These are phyloP conservation scores for Drosophila parthenogenetica DNA, from an alignment of 2,888 invertebrate genomes.

Conservation along the genomic window DNA sequence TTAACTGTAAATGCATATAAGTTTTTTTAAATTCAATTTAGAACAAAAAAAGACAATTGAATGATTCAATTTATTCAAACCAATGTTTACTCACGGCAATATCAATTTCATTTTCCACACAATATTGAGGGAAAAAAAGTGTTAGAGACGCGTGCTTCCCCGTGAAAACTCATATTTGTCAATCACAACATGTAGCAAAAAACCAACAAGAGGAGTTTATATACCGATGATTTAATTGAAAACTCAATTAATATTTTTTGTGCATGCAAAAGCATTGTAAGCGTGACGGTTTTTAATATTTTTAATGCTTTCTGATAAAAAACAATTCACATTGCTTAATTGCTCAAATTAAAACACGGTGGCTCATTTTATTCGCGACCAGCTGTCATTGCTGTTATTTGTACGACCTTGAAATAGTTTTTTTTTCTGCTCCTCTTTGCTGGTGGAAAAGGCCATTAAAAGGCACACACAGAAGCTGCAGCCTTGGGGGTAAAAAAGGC, in stretches of 20 bases:
- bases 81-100: not conserved
- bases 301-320: constrained; percentile 1
- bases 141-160: not conserved
- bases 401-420: constrained; percentile 47
- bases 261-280: not conserved
- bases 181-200: not conserved
- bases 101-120: not conserved
- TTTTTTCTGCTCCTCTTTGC: constrained; percentile 12
- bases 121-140: not conserved
- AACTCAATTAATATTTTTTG: not conserved
- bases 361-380: constrained; percentile 44
- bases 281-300: not conserved
- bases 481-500: constrained; percentile 47
- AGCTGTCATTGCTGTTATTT: constrained; percentile 37
- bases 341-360: constrained; percentile 42
- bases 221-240: not conserved
- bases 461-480: constrained; percentile 42
- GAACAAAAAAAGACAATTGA: not conserved
- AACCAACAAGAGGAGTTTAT: not conserved
- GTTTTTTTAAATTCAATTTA: not conserved
- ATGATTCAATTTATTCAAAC: not conserved
- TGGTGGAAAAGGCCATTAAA: constrained; percentile 44
- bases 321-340: constrained; percentile 24
- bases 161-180: not conserved
- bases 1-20: too few relatives aligned